phyloP scores from a whole-genome alignment of 2,888 invertebrate genomes.

The Anthophora plumipes region DNA sequence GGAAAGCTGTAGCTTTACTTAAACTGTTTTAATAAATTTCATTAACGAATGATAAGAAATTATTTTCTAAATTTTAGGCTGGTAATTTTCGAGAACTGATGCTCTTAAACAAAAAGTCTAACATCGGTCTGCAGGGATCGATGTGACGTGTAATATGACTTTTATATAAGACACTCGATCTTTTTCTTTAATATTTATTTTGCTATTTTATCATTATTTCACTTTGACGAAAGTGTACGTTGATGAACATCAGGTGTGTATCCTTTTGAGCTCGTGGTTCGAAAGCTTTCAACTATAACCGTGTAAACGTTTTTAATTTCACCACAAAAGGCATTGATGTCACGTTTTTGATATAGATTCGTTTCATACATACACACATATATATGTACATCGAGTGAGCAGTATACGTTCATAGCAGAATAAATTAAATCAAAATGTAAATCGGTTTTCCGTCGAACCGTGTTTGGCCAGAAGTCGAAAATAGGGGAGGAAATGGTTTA shows the following conservation, averaged over 20 bases:
- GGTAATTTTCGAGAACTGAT: no score
- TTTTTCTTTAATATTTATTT: conserved; percentile 6
- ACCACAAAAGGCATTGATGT: conserved; percentile 10
- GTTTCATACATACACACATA: not conserved
- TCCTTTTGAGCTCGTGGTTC: not conserved
- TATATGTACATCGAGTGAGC: not conserved
- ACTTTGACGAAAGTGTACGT: not conserved
- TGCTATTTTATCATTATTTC: not conserved
- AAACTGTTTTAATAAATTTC: no score
- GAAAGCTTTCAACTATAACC: conserved; percentile 31
- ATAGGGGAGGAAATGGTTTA: conserved; percentile 17
- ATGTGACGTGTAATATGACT: no score
- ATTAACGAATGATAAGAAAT: no score
- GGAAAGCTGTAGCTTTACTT: no score
- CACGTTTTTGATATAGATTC: not conserved
- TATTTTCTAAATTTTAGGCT: no score
- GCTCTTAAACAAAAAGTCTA: no score
- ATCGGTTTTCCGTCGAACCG: conserved; percentile 52
- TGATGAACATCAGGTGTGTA: not conserved
- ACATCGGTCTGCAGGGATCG: no score
- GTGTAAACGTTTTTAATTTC: conserved; percentile 42
- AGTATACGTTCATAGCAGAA: conserved; percentile 58
- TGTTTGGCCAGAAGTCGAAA: conserved; percentile 23
- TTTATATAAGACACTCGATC: not conserved
- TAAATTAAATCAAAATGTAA: conserved; percentile 74